Evolutionary conservation across 1,140 invertebrate species (phyloP).

Genomic region (Gyrodactylus salaris): DNA sequence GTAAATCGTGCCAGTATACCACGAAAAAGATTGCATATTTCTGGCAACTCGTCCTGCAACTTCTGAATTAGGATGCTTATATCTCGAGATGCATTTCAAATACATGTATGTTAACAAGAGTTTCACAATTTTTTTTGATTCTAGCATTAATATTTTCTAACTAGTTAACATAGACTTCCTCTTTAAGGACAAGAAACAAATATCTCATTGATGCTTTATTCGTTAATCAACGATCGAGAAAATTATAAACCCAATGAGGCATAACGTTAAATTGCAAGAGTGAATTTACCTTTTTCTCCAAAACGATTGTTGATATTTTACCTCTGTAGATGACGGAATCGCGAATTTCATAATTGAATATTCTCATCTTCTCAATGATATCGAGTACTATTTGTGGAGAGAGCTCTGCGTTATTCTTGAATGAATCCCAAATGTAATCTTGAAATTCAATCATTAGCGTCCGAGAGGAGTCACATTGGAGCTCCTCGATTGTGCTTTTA

Average conservation of each 20-base stretch:
- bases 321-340: not conserved
- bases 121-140: not conserved
- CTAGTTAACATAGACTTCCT: not conserved
- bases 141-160: not conserved
- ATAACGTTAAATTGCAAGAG: not conserved
- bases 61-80: too few relatives aligned
- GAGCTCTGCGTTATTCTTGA: not conserved
- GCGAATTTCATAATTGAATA: not conserved
- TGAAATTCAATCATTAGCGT: not conserved
- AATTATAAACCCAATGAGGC: not conserved
- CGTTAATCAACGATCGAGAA: not conserved
- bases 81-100: too few relatives aligned
- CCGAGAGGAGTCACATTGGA: too few relatives aligned
- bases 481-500: not conserved
- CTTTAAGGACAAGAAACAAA: not conserved
- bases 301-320: not conserved
- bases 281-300: not conserved
- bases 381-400: not conserved
- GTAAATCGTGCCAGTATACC: too few relatives aligned
- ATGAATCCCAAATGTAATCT: not conserved
- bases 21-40: too few relatives aligned
- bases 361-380: not conserved
- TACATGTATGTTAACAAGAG: not conserved
- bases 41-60: too few relatives aligned
- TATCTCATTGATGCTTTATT: not conserved